These are phyloP conservation scores for Zosterops borbonicus DNA, from an alignment of 2,113 vertebrate genomes.

Conservation along the genomic window DNA sequence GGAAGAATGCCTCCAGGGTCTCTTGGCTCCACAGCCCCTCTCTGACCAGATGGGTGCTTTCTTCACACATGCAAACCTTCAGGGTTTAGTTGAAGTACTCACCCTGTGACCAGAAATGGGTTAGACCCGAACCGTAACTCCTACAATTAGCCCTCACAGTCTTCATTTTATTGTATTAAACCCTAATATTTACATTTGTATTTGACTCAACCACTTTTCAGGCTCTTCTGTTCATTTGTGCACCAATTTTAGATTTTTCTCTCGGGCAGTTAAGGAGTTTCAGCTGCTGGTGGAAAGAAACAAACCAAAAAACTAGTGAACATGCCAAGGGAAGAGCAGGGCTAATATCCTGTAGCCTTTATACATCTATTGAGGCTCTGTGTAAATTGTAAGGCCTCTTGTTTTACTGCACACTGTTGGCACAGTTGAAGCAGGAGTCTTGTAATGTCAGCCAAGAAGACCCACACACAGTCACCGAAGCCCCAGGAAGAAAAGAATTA, in stretches of 20 bases:
- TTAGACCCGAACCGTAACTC: not conserved
- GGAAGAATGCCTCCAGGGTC: not conserved
- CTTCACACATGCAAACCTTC: not conserved
- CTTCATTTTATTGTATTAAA: not conserved
- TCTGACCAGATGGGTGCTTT: not conserved
- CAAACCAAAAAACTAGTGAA: not conserved
- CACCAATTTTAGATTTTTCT: not conserved
- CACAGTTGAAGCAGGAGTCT: not conserved
- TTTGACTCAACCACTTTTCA: not conserved
- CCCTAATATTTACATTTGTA: not conserved
- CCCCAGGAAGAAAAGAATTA: slow-evolving; percentile 65
- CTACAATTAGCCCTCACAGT: not conserved
- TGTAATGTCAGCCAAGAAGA: slow-evolving; percentile 46
- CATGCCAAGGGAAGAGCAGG: not conserved
- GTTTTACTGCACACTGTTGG: slow-evolving; percentile 10
- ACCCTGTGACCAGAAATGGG: not conserved
- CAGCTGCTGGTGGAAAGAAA: not conserved
- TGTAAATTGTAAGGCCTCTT: not conserved
- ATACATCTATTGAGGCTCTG: not conserved
- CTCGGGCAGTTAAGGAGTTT: not conserved
- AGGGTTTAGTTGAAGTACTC: not conserved
- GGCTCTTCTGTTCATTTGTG: not conserved
- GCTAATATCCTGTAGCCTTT: not conserved
- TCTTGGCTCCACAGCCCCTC: not conserved
- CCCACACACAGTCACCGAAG: slow-evolving; percentile 17